These are phyloP conservation scores for Zaprionus lineosus DNA, from an alignment of 2,888 invertebrate genomes.

Conservation along the genomic window DNA sequence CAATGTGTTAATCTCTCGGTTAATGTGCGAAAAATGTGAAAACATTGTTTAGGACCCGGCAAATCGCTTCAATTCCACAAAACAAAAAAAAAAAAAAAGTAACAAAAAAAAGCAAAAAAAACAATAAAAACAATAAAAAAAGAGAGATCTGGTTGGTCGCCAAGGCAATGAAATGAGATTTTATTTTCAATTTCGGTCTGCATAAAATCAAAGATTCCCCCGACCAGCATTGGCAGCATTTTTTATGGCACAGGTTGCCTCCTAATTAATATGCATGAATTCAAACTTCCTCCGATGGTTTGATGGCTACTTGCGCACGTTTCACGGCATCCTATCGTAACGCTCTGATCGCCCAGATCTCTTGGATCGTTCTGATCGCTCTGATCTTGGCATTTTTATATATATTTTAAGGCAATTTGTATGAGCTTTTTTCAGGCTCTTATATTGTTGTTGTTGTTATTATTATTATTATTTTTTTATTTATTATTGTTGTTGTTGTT, in stretches of 20 bases:
- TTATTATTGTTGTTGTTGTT: constrained; percentile 7
- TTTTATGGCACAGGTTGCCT: constrained; percentile 43
- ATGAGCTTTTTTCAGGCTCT: constrained; percentile 16
- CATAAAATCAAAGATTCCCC: constrained; percentile 44
- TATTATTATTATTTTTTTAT: too few species aligned
- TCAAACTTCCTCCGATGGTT: constrained; percentile 42
- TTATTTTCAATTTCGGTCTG: constrained; percentile 54
- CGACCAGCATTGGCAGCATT: background rate
- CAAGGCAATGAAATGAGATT: constrained; percentile 44
- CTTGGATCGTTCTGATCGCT: constrained; percentile 6
- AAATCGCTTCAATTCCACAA: background rate
- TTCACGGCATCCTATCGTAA: constrained; percentile 30
- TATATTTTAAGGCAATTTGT: constrained; percentile 17
- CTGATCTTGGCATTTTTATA: too few species aligned
- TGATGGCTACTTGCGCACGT: constrained; percentile 40
- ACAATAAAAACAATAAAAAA: too few species aligned
- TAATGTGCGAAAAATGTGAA: constrained; percentile 65
- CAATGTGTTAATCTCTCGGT: constrained; percentile 54
- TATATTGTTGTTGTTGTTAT: too few species aligned
- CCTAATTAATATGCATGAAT: constrained; percentile 69
- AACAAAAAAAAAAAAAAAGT: too few species aligned
- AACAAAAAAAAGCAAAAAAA: too few species aligned
- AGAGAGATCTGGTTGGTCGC: too few species aligned
- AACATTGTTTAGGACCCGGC: constrained; percentile 36
- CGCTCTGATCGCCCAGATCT: constrained; percentile 21